Evolutionary conservation across 2,113 vertebrate genomes (phyloP), one percentile per base, ranked within the genome.

Genomic region (Numenius arquata): DNA sequence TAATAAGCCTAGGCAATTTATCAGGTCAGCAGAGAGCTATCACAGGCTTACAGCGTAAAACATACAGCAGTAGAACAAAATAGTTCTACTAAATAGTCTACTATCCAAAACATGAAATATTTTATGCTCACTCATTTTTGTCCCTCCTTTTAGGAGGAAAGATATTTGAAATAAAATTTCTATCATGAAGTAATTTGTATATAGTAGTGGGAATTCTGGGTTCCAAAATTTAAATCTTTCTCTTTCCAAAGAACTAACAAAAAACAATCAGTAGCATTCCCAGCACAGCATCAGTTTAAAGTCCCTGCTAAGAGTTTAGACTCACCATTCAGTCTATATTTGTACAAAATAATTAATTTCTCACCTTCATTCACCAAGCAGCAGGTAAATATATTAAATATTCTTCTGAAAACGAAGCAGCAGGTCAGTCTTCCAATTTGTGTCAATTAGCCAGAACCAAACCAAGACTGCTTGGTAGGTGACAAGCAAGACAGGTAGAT

Each of bases 81-180:
- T 27, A 71, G 67, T 85, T 56, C 41, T 55, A 48, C 15, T 74
- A 67, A 62, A 43, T 7, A 43, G 26, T 25, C 29, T 29, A 56
- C 93, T 59, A 95, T 23, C 53, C 81, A 43, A 93, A 76, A 87
- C 5, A 61, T 22, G 6, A 90, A 78, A 27, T 41, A 30, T 38
- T 95, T 68, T 27, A 41, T 52, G 43, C 20, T 79, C 58, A 77
- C 30, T 76, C 23, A 85, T 41, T 85, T 70, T 85, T 95, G 38
- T 56, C n/a, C 34, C 52, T 87, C 70, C 48, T 73, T 20, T 85
- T 95, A 89, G 68, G 77, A 70, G 93, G 59, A 93, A 95, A 78
- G 79, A 85, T 86, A 53, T 71, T 67, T 66, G 75, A 96, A 91
- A 95, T 41, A 88, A 41, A 53, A 84, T 94, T 90, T 94, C 53